Evolutionary conservation across 2,113 vertebrate species (phyloP).

Genomic region (Bujurquina vittata): DNA sequence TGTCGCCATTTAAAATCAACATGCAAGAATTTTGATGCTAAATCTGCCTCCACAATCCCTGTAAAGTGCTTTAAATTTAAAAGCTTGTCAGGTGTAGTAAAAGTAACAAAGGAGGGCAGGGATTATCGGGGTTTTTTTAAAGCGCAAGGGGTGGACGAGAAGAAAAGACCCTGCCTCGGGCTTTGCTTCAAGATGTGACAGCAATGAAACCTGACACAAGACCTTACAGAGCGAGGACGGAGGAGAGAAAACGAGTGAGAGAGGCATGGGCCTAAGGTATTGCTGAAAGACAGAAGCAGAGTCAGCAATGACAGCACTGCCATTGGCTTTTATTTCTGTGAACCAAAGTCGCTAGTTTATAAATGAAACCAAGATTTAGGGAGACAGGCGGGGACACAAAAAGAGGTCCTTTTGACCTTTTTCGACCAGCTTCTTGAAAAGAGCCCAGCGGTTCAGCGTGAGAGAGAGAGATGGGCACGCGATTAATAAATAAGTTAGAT

Average conservation of each 20-base stretch:
- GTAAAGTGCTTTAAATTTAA: neutral
- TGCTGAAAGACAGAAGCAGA: neutral
- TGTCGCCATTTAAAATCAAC: neutral
- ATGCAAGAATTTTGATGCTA: neutral
- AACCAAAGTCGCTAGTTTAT: neutral
- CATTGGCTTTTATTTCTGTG: neutral
- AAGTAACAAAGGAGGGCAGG: neutral
- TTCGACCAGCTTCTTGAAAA: conserved; percentile 10
- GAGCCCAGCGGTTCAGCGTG: neutral
- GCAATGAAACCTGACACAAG: conserved; percentile 25
- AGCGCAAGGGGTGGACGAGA: neutral
- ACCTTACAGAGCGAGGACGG: neutral
- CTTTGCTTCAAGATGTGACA: conserved; percentile 31
- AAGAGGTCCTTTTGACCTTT: neutral
- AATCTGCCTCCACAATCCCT: neutral
- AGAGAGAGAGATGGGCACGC: neutral
- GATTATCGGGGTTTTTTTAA: neutral
- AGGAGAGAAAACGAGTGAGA: neutral
- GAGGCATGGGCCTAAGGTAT: neutral
- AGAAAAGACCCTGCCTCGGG: conserved; percentile 1
- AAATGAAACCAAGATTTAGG: neutral
- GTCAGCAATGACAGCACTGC: neutral
- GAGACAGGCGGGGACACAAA: neutral
- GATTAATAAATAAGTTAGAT: neutral
- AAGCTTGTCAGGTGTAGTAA: neutral